Evolutionary conservation across 2,888 invertebrate genomes (phyloP).

Genomic region (Sclerodermus sp.): DNA sequence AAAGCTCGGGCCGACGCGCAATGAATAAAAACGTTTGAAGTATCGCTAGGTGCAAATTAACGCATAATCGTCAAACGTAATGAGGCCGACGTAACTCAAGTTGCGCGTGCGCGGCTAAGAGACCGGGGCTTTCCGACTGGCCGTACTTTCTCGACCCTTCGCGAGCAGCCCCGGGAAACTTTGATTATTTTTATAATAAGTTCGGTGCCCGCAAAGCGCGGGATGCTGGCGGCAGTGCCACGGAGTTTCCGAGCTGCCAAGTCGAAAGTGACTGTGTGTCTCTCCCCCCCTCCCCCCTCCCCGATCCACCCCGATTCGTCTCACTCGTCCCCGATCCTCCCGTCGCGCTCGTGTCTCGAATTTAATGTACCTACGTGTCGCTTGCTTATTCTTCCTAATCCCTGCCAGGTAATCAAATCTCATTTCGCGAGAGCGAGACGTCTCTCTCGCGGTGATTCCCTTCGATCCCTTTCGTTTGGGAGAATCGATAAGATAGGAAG

Average conservation of each 20-base stretch:
- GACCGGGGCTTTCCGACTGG: not conserved
- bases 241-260: not conserved
- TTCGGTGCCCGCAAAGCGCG: constrained; percentile 23
- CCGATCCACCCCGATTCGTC: not conserved
- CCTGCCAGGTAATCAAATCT: no score
- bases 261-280: not conserved
- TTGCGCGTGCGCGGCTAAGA: constrained; percentile 2
- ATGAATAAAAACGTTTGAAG: constrained; percentile 59
- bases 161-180: constrained; percentile 37
- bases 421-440: no score
- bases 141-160: not conserved
- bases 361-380: no score
- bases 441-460: no score
- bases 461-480: no score
- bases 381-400: no score
- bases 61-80: constrained; percentile 59
- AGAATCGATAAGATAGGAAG: no score
- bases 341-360: not conserved
- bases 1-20: constrained; percentile 48
- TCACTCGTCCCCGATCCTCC: constrained; percentile 1
- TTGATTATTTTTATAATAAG: constrained; percentile 58
- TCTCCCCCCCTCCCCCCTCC: not conserved
- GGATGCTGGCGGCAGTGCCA: no score
- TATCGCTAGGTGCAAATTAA: constrained; percentile 57
- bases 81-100: constrained; percentile 37